phyloP scores from a whole-genome alignment of 2,888 invertebrate species.

The Dryocosmus kuriphilus region DNA sequence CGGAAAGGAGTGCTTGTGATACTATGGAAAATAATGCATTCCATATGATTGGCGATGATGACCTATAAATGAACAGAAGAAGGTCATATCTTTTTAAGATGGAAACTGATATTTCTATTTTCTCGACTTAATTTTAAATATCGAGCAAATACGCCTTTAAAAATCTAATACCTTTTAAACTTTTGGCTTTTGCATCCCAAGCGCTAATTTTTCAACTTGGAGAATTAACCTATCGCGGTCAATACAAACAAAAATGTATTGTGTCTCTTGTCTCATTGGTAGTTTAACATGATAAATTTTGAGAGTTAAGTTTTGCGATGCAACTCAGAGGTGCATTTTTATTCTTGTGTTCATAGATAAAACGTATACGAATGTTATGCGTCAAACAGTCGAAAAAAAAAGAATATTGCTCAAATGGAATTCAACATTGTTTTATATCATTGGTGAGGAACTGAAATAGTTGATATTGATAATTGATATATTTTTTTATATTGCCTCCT shows the following conservation, averaged over 20 bases:
- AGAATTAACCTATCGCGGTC: too few species aligned
- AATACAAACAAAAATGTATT: too few species aligned
- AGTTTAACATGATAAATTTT: too few species aligned
- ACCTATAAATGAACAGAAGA: slow-evolving; percentile 80
- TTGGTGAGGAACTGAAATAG: background rate
- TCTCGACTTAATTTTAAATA: background rate
- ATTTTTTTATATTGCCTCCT: background rate
- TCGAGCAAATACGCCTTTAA: background rate
- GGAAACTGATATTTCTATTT: background rate
- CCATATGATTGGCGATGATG: slow-evolving; percentile 97
- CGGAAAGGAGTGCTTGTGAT: slow-evolving; percentile 72
- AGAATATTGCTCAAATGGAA: background rate
- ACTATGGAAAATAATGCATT: slow-evolving; percentile 95
- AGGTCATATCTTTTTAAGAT: background rate
- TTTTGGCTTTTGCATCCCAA: too few species aligned
- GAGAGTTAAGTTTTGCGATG: too few species aligned
- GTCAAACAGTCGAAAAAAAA: background rate
- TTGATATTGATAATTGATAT: background rate
- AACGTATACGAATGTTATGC: background rate
- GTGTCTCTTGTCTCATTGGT: too few species aligned
- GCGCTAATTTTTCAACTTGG: too few species aligned
- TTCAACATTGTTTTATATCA: background rate
- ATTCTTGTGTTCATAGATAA: background rate
- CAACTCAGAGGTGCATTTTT: background rate
- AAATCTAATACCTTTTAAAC: background rate